Percentiles rank a stretch among this genome's conserved stretches.
These are phyloP conservation scores for Leucophenga montana DNA, from an alignment of 2,888 invertebrate species.

Conservation along the genomic window DNA sequence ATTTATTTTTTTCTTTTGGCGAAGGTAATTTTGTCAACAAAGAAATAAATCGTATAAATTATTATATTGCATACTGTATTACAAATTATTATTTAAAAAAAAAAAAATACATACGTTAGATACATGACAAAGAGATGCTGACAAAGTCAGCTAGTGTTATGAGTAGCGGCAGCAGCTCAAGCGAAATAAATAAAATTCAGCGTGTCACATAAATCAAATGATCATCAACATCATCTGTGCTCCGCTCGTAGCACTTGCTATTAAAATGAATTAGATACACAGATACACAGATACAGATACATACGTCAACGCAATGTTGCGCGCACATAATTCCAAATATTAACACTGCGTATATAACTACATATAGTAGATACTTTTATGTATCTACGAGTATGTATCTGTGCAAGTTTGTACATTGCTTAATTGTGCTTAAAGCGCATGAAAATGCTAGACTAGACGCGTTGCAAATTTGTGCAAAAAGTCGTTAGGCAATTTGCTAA, in stretches of 20 bases:
- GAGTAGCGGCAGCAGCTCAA: background rate
- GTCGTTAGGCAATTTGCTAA: slow-evolving; percentile 62
- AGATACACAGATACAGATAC: background rate
- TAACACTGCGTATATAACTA: too few species aligned
- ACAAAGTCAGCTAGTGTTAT: too few species aligned
- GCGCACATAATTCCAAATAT: slow-evolving; percentile 1
- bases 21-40: too few species aligned
- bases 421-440: slow-evolving; percentile 49
- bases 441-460: slow-evolving; percentile 5
- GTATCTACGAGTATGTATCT: too few species aligned
- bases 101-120: too few species aligned
- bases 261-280: background rate
- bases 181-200: slow-evolving; percentile 6
- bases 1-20: background rate
- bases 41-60: background rate
- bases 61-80: slow-evolving; percentile 1
- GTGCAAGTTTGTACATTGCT: too few species aligned
- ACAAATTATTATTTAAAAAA: too few species aligned
- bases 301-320: background rate
- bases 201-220: slow-evolving; percentile 20
- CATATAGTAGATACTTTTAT: background rate
- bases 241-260: background rate
- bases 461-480: slow-evolving; percentile 14
- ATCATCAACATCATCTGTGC: background rate
- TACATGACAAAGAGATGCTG: too few species aligned